Percentiles rank a stretch among this genome's conserved stretches.
Evolutionary conservation across 1,140 invertebrate species (phyloP).

Genomic region (Chymomyza costata): DNA sequence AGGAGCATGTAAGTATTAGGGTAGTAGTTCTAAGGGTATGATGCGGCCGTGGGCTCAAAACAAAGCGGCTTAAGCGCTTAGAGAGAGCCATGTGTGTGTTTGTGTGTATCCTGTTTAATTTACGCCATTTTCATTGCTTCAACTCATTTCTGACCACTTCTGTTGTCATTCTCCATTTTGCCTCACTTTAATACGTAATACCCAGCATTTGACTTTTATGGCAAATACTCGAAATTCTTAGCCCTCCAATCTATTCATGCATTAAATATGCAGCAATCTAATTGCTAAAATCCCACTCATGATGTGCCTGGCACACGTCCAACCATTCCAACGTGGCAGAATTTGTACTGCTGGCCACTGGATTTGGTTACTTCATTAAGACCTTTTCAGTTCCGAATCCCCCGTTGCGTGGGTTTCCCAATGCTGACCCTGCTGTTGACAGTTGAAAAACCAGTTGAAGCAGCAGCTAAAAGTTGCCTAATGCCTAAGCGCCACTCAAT

Average conservation of each 20-base stretch:
- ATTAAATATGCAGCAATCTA: constrained; percentile 71
- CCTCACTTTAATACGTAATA: constrained; percentile 59
- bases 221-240: constrained; percentile 57
- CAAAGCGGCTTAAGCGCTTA: constrained; percentile 48
- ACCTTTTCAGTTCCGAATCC: background rate
- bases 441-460: constrained; percentile 16
- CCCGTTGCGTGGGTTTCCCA: constrained; percentile 2
- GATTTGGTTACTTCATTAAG: constrained; percentile 67
- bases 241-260: constrained; percentile 49
- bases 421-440: constrained; percentile 38
- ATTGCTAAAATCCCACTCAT: constrained; percentile 54
- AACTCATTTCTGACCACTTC: background rate
- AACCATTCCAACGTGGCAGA: constrained; percentile 10
- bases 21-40: background rate
- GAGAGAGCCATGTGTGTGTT: constrained; percentile 17
- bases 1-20: constrained; percentile 75
- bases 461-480: constrained; percentile 22
- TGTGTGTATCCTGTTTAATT: constrained; percentile 20
- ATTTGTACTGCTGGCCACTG: constrained; percentile 38
- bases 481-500: constrained; percentile 18
- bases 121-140: background rate
- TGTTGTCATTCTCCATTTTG: too few species aligned
- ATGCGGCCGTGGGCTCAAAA: constrained; percentile 18
- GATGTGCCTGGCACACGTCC: background rate
- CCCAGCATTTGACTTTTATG: constrained; percentile 45